Evolutionary conservation across 2,888 invertebrate species (phyloP).

Genomic region (Tetrapedia diversipes): DNA sequence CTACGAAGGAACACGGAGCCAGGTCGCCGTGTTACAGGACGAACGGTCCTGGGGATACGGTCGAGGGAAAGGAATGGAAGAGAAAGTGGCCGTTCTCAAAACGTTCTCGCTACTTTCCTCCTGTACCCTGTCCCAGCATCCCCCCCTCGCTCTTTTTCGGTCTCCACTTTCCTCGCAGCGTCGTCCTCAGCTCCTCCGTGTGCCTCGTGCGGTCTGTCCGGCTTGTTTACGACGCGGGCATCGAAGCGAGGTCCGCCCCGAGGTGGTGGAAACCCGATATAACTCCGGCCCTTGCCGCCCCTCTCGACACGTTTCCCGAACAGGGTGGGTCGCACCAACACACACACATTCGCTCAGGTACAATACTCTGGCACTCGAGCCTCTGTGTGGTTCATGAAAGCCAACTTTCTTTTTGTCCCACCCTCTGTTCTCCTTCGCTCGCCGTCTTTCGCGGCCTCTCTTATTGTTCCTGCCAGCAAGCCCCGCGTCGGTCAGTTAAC

Average conservation of each 20-base stretch:
- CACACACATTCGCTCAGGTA: no score
- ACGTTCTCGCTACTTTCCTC: slow-evolving; percentile 28
- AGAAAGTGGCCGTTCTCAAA: slow-evolving; percentile 51
- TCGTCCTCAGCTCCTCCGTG: slow-evolving; percentile 42
- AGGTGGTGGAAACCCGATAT: slow-evolving; percentile 66
- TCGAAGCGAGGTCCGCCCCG: slow-evolving; percentile 70
- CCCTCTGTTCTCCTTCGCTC: neutral
- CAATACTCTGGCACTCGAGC: slow-evolving; percentile 44
- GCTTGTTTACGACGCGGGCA: slow-evolving; percentile 76
- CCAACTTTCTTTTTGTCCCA: slow-evolving; percentile 68
- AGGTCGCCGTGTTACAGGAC: neutral
- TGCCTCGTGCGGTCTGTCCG: slow-evolving; percentile 66
- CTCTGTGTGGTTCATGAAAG: slow-evolving; percentile 63
- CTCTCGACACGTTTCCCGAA: slow-evolving; percentile 59
- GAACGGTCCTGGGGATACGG: neutral
- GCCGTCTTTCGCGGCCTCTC: neutral
- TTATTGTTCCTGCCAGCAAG: slow-evolving; percentile 18
- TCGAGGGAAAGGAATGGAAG: slow-evolving; percentile 31
- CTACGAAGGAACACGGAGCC: neutral
- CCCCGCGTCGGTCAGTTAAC: slow-evolving; percentile 5
- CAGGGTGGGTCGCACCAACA: slow-evolving; percentile 50
- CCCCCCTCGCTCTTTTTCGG: neutral
- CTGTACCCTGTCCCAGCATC: neutral
- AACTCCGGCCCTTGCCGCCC: slow-evolving; percentile 58
- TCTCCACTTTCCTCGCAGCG: neutral